Evolutionary conservation across 2,797 vertebrate species (phyloP).

Genomic region (Uromys caudimaculatus): DNA sequence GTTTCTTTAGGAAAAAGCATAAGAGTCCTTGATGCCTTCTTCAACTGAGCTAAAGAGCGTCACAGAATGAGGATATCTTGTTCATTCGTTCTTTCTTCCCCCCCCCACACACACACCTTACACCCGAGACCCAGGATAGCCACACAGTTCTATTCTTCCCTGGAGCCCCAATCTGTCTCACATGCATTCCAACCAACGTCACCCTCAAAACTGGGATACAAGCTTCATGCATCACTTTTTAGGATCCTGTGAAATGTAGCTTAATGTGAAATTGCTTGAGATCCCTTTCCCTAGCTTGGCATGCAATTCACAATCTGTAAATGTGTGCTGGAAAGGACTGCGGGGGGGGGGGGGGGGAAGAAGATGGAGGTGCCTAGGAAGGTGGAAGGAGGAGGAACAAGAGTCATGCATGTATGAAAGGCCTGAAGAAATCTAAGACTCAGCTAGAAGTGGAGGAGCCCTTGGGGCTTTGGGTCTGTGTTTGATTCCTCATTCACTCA

Average conservation of each 20-base stretch:
- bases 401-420: not conserved
- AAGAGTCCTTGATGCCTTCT: conserved; percentile 43
- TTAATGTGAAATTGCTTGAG: not conserved
- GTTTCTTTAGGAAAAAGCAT: conserved; percentile 19
- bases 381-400: not conserved
- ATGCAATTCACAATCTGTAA: not conserved
- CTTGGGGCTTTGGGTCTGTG: not conserved
- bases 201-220: not conserved
- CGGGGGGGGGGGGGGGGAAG: not conserved
- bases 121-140: not conserved
- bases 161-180: not conserved
- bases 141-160: not conserved
- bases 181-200: not conserved
- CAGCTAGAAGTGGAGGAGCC: not conserved
- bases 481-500: not conserved
- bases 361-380: not conserved
- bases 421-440: not conserved
- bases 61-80: not conserved
- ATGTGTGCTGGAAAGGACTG: not conserved
- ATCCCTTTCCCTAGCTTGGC: not conserved
- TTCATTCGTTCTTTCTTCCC: not conserved
- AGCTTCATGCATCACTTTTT: not conserved
- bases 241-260: not conserved
- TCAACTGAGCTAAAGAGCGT: not conserved
- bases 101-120: not conserved